Evolutionary conservation across 2,797 vertebrate species (phyloP).

Genomic region (Pempheris klunzingeri): DNA sequence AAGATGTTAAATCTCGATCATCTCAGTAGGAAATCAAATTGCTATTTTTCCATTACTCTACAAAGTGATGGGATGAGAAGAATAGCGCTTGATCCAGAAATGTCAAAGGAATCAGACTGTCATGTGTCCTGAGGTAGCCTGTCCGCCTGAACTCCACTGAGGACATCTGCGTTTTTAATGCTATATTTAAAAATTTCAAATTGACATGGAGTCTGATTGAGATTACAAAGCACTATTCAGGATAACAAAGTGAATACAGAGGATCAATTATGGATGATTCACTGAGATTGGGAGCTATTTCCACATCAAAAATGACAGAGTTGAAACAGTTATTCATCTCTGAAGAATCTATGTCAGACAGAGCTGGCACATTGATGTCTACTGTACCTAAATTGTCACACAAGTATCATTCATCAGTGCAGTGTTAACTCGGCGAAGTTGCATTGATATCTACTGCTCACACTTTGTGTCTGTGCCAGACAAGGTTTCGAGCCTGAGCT

Average conservation of each 20-base stretch:
- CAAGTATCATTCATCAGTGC: constrained; percentile 53
- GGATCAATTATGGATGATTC: constrained; percentile 71
- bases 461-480: constrained; percentile 43
- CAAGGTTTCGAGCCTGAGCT: constrained; percentile 38
- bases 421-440: constrained; percentile 51
- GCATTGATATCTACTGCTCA: constrained; percentile 37
- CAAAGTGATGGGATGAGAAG: constrained; percentile 36
- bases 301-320: constrained; percentile 65
- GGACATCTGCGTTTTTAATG: constrained; percentile 20
- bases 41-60: constrained; percentile 56
- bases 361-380: constrained; percentile 50
- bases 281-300: constrained; percentile 59
- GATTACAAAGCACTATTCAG: constrained; percentile 37
- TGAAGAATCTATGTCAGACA: constrained; percentile 61
- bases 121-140: constrained; percentile 23
- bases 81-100: constrained; percentile 52
- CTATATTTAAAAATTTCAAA: constrained; percentile 50
- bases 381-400: constrained; percentile 36
- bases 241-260: constrained; percentile 64
- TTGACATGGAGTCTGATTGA: constrained; percentile 54
- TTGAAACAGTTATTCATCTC: constrained; percentile 63
- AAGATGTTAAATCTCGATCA: constrained; percentile 59
- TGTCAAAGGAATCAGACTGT: constrained; percentile 22
- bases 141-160: constrained; percentile 35
- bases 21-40: constrained; percentile 54